Percentiles rank a stretch among this genome's conserved stretches.
phyloP scores from a whole-genome alignment of 2,888 invertebrate genomes.

The Drosophila nr. medialis region DNA sequence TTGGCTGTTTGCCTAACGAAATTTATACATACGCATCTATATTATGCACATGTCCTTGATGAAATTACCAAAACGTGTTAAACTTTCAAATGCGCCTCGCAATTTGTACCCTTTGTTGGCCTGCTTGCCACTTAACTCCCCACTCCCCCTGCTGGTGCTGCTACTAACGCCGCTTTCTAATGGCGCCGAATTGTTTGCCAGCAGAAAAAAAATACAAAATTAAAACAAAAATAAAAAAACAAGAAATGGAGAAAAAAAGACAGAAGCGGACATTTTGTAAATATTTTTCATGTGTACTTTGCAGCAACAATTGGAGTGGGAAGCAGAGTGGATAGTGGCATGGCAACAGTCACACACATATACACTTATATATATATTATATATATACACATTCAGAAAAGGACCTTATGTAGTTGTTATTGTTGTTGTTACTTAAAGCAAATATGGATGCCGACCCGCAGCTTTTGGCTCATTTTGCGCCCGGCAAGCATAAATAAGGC shows the following conservation, averaged over 20 bases:
- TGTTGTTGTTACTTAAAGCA: slow-evolving; percentile 51
- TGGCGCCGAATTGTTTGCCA: slow-evolving; percentile 71
- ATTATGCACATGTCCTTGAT: slow-evolving; percentile 64
- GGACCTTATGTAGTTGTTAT: slow-evolving; percentile 12
- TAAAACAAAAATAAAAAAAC: background rate
- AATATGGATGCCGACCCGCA: slow-evolving; percentile 65
- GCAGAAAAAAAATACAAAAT: slow-evolving; percentile 28
- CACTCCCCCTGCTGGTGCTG: background rate
- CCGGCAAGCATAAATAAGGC: slow-evolving; percentile 65
- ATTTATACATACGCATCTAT: slow-evolving; percentile 18
- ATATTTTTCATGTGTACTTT: slow-evolving; percentile 69
- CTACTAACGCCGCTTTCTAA: slow-evolving; percentile 32
- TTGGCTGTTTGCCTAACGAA: slow-evolving; percentile 6
- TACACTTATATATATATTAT: slow-evolving; percentile 5
- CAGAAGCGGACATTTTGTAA: slow-evolving; percentile 60
- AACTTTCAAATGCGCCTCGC: slow-evolving; percentile 61
- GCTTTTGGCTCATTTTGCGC: slow-evolving; percentile 71
- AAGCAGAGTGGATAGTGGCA: slow-evolving; percentile 35
- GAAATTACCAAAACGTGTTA: slow-evolving; percentile 72
- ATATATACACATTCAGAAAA: background rate
- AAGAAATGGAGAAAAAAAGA: slow-evolving; percentile 11
- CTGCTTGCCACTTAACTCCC: slow-evolving; percentile 7
- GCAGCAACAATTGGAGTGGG: slow-evolving; percentile 48
- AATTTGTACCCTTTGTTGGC: slow-evolving; percentile 35
- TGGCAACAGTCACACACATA: slow-evolving; percentile 41